Evolutionary conservation across 2,113 vertebrate species (phyloP).

Genomic region (Elgaria multicarinata): DNA sequence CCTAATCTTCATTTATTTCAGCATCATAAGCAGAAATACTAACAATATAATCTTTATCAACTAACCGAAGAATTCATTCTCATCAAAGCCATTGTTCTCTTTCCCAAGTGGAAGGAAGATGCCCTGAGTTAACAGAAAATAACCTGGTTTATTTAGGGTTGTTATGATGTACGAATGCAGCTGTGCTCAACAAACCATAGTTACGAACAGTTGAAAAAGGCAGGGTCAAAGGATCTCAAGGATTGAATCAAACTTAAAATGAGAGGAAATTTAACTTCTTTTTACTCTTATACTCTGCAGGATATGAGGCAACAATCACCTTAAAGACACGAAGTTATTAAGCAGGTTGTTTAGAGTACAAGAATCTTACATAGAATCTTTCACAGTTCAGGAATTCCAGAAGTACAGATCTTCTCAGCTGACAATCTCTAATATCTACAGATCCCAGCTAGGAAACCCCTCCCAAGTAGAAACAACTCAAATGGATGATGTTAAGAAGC

Average conservation of each 20-base stretch:
- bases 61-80: background rate
- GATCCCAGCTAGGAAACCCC: background rate
- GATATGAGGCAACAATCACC: too few relatives aligned
- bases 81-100: background rate
- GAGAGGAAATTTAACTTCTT: background rate
- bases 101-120: background rate
- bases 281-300: background rate
- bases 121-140: background rate
- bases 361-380: too few relatives aligned
- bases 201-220: background rate
- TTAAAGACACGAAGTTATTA: too few relatives aligned
- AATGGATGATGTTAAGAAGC: background rate
- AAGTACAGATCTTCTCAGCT: too few relatives aligned
- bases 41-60: background rate
- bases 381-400: too few relatives aligned
- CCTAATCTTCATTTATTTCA: background rate
- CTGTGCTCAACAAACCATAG: too few relatives aligned
- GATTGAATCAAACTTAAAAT: background rate
- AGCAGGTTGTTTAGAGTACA: too few relatives aligned
- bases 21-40: conserved; percentile 1
- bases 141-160: too few relatives aligned
- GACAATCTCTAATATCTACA: too few relatives aligned
- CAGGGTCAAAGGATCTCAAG: background rate
- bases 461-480: background rate
- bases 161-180: too few relatives aligned